Conservation (phyloP, 2,888 invertebrate genomes). For the Leptogaster cylindrica region DNA sequence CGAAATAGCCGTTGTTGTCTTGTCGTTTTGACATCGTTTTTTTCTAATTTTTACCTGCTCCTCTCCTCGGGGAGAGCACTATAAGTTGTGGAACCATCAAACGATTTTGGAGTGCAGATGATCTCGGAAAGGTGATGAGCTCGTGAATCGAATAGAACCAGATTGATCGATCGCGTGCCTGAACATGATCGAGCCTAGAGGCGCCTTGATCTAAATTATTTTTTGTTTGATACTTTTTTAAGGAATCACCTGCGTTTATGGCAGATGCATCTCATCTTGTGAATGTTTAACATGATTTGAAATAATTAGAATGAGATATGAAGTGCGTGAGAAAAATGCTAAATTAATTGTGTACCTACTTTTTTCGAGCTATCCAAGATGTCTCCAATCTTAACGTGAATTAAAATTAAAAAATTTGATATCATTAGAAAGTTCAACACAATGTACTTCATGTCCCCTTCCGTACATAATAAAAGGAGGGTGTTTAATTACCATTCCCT, state of each 20-base stretch:
- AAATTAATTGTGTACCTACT: no score
- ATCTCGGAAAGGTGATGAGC: not conserved
- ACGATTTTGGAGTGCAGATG: not conserved
- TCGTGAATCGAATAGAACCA: not conserved
- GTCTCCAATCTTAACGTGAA: no score
- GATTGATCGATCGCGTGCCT: conserved; percentile 41
- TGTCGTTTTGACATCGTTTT: not conserved
- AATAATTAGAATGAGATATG: no score
- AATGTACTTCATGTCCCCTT: no score
- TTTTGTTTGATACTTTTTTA: conserved; percentile 12
- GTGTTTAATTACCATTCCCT: no score
- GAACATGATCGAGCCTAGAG: conserved; percentile 35
- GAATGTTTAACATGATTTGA: no score
- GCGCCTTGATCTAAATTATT: conserved; percentile 25
- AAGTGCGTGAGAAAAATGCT: no score
- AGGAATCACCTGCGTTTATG: conserved; percentile 17
- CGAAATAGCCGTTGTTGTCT: conserved; percentile 8
- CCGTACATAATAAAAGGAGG: no score
- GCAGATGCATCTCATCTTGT: conserved; percentile 12
- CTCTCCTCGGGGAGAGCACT: not conserved
- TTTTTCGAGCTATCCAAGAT: no score
- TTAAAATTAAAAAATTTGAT: no score
- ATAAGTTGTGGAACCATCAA: not conserved
- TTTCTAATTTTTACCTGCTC: not conserved
- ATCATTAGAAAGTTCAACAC: no score